Percentiles rank a stretch among this genome's conserved stretches.
Evolutionary conservation across 2,888 invertebrate genomes (phyloP).

Genomic region (Uloborus plumipes): DNA sequence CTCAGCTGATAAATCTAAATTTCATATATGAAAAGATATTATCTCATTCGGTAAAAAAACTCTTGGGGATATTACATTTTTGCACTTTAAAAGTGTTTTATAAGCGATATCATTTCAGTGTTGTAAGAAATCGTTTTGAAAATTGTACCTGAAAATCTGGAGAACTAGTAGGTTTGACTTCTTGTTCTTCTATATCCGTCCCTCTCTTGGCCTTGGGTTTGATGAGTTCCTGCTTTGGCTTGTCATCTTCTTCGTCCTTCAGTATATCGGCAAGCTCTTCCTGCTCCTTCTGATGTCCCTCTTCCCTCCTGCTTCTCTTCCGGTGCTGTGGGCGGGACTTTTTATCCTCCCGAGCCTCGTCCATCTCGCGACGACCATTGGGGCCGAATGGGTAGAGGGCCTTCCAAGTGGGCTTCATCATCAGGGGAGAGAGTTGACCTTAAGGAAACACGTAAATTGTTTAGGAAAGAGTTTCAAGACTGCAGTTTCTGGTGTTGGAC

Average conservation of each 20-base stretch:
- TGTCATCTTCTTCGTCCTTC: slow-evolving; percentile 28
- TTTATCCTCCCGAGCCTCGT: no score
- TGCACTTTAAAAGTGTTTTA: no score
- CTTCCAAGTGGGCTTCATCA: slow-evolving; percentile 53
- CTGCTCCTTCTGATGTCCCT: slow-evolving; percentile 14
- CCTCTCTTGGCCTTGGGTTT: slow-evolving; percentile 9
- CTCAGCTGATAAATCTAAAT: no score
- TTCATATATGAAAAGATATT: no score
- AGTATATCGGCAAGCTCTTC: slow-evolving; percentile 45
- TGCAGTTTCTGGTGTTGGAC: no score
- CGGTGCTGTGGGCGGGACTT: slow-evolving; percentile 5
- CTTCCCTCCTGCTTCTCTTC: background rate
- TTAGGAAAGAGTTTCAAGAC: no score
- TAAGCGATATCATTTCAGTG: no score
- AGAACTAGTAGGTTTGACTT: slow-evolving; percentile 3
- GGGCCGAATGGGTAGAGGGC: slow-evolving; percentile 38
- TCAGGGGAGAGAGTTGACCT: slow-evolving; percentile 37
- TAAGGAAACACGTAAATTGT: background rate
- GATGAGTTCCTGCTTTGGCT: background rate
- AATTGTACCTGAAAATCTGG: slow-evolving; percentile 48
- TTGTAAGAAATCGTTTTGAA: no score
- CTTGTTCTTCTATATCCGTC: slow-evolving; percentile 20
- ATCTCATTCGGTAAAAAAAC: no score
- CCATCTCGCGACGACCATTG: background rate
- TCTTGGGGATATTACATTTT: no score